phyloP scores from a whole-genome alignment of 2,888 invertebrate species.

The Holacanthella duospinosa region DNA sequence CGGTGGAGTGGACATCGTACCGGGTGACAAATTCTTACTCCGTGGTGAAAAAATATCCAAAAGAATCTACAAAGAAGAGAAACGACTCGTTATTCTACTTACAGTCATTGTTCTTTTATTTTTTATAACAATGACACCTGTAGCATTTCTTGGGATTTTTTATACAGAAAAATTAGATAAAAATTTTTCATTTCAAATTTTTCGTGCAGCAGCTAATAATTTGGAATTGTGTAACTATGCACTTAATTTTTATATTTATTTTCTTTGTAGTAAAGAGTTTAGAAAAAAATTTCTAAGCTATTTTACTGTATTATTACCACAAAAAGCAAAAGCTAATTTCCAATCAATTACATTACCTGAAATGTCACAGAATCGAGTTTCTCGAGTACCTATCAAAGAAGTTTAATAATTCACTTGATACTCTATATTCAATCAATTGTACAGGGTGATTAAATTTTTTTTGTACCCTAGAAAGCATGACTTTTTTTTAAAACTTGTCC shows the following conservation, averaged over 20 bases:
- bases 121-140: conserved; percentile 46
- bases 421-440: background rate
- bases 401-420: background rate
- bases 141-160: conserved; percentile 43
- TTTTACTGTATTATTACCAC: conserved; percentile 31
- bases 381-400: background rate
- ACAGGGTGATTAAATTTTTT: no score
- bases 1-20: conserved; percentile 17
- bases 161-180: conserved; percentile 41
- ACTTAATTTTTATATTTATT: conserved; percentile 46
- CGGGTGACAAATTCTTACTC: conserved; percentile 24
- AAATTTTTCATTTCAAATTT: conserved; percentile 40
- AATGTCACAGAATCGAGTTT: conserved; percentile 14
- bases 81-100: conserved; percentile 43
- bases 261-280: conserved; percentile 43
- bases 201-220: conserved; percentile 44
- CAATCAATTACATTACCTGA: conserved; percentile 31
- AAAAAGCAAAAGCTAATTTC: conserved; percentile 22
- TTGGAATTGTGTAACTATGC: conserved; percentile 47
- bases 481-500: no score
- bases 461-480: no score
- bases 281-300: conserved; percentile 38
- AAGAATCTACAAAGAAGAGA: conserved; percentile 42
- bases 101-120: conserved; percentile 45
- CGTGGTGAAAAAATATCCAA: conserved; percentile 34